These are phyloP conservation scores for Dryobotodes eremita DNA, from an alignment of 2,888 invertebrate genomes.

Conservation along the genomic window DNA sequence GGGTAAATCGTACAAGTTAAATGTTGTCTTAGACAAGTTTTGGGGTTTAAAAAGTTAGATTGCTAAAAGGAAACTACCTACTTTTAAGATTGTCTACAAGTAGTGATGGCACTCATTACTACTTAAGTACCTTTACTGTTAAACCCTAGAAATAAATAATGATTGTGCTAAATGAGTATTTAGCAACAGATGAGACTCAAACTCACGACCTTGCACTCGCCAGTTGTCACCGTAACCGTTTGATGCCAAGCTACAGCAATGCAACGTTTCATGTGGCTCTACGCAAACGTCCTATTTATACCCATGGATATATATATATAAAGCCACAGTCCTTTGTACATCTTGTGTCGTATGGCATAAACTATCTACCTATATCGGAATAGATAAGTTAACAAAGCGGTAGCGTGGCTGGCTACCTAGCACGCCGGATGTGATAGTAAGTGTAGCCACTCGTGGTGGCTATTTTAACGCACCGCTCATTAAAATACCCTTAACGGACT, in stretches of 20 bases:
- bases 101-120: neutral
- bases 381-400: neutral
- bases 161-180: neutral
- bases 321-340: neutral
- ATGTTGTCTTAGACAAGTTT: slow-evolving; percentile 30
- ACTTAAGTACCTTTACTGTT: neutral
- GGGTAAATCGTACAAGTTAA: slow-evolving; percentile 23
- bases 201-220: neutral
- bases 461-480: neutral
- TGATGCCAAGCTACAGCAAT: neutral
- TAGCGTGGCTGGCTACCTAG: too few relatives aligned
- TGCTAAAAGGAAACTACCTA: neutral
- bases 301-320: neutral
- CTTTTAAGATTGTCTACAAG: neutral
- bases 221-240: neutral
- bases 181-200: neutral
- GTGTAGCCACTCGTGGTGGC: neutral
- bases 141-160: neutral
- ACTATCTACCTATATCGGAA: neutral
- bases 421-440: neutral
- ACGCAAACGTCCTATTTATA: neutral
- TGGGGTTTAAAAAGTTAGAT: slow-evolving; percentile 6
- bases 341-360: neutral
- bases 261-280: neutral
- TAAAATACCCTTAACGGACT: neutral